Evolutionary conservation across 2,113 vertebrate genomes (phyloP).

Genomic region (Marmota flaviventris): DNA sequence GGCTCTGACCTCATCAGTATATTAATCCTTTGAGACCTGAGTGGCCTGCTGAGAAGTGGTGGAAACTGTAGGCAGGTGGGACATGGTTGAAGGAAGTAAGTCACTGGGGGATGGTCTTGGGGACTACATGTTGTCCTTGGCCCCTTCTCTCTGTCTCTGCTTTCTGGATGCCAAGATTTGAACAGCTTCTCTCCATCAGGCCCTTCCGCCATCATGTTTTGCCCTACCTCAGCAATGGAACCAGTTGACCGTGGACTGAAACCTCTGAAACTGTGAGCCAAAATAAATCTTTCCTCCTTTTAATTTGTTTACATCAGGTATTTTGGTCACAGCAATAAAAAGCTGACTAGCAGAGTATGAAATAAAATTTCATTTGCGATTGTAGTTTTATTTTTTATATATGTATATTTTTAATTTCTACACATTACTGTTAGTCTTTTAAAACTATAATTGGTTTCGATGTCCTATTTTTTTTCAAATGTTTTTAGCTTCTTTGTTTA

Average conservation of each 20-base stretch:
- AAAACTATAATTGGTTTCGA: background rate
- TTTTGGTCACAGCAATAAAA: too few relatives aligned
- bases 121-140: too few relatives aligned
- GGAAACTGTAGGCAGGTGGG: background rate
- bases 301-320: too few relatives aligned
- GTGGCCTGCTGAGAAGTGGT: background rate
- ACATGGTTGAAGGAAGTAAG: too few relatives aligned
- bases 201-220: background rate
- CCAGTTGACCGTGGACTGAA: background rate
- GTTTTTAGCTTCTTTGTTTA: background rate
- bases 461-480: background rate
- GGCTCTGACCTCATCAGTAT: background rate
- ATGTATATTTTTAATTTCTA: background rate
- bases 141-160: background rate
- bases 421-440: background rate
- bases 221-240: background rate
- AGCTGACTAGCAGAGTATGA: too few relatives aligned
- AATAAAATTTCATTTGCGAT: background rate
- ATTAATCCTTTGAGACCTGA: too few relatives aligned
- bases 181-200: background rate
- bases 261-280: too few relatives aligned
- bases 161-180: background rate
- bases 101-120: too few relatives aligned
- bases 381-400: background rate
- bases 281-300: too few relatives aligned